These are phyloP conservation scores for Gracilinanus agilis DNA, from an alignment of 2,113 vertebrate genomes.

Conservation along the genomic window DNA sequence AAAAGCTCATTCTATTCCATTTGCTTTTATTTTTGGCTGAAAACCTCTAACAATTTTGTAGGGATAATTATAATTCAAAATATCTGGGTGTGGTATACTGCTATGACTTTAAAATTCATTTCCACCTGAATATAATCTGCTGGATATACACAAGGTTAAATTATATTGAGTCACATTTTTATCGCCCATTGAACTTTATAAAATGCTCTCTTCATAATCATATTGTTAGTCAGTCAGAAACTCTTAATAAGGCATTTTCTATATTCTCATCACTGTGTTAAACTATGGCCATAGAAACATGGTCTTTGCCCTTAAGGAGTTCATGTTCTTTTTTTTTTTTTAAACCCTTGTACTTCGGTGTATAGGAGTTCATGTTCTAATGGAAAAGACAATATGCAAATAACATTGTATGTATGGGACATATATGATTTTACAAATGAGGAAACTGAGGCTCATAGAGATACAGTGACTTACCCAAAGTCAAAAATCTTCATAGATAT, in stretches of 20 bases:
- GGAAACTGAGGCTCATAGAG: background rate
- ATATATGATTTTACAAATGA: background rate
- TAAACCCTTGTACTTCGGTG: too few species aligned
- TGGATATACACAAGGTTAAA: background rate
- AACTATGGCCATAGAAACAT: background rate
- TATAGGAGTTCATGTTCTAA: background rate
- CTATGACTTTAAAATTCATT: background rate
- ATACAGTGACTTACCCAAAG: background rate
- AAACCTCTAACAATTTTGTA: background rate
- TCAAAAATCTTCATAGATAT: background rate
- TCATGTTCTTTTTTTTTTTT: too few species aligned
- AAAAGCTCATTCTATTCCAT: background rate
- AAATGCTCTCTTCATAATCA: background rate
- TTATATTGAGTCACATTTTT: background rate
- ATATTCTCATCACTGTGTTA: background rate
- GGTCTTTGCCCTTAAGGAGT: background rate
- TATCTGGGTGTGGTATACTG: background rate
- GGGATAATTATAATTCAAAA: background rate
- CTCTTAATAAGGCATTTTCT: too few species aligned
- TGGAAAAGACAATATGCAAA: background rate
- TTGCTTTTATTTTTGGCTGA: background rate
- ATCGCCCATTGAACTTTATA: background rate
- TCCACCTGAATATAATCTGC: background rate
- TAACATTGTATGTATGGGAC: background rate
- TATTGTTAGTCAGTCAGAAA: background rate